Percentiles rank a stretch among this genome's conserved stretches.
Conservation (phyloP, 2,113 vertebrate species). For the Eclectus roratus region DNA sequence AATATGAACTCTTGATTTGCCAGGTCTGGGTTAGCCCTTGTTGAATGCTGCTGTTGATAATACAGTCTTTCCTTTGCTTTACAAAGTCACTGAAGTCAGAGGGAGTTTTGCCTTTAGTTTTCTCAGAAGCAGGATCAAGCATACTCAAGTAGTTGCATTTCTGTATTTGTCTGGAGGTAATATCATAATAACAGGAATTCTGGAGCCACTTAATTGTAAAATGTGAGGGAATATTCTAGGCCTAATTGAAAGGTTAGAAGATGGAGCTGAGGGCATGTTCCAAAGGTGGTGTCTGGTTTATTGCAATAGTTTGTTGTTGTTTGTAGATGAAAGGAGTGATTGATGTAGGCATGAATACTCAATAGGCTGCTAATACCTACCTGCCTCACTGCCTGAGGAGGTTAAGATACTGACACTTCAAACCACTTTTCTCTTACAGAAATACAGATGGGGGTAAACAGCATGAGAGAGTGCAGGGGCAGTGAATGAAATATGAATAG, state of each 20-base stretch:
- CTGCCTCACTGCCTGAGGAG: background rate
- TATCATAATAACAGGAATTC: background rate
- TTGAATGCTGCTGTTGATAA: background rate
- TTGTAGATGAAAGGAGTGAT: background rate
- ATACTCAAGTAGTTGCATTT: background rate
- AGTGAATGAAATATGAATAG: background rate
- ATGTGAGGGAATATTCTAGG: background rate
- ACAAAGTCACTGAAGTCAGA: background rate
- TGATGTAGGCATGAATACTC: background rate
- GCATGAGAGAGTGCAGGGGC: background rate
- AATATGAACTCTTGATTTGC: background rate
- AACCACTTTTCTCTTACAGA: background rate
- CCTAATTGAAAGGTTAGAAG: background rate
- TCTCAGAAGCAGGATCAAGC: background rate
- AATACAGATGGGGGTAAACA: background rate
- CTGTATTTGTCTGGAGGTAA: slow-evolving; percentile 26
- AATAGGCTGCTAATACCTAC: background rate
- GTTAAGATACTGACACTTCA: background rate
- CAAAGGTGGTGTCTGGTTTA: background rate
- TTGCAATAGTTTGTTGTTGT: background rate
- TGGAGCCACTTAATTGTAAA: slow-evolving; percentile 2
- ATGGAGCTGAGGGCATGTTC: background rate
- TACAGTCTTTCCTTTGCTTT: background rate
- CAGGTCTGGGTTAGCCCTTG: background rate
- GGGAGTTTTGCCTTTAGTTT: background rate